phyloP scores from a whole-genome alignment of 2,113 vertebrate species.

The Crotalus helleri region DNA sequence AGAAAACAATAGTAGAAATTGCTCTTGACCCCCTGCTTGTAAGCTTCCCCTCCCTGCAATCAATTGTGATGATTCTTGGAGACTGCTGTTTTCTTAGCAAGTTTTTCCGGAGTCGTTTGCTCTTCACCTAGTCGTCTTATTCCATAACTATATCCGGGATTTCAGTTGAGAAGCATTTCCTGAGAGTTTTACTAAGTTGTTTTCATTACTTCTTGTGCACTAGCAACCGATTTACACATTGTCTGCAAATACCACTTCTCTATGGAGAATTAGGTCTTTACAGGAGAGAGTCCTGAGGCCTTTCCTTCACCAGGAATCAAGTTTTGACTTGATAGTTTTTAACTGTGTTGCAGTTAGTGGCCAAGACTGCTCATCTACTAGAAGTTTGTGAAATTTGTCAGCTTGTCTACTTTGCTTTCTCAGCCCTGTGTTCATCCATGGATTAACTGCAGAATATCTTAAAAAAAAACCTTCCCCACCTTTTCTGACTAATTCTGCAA shows the following conservation, averaged over 20 bases:
- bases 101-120: too few relatives aligned
- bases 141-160: not conserved
- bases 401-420: not conserved
- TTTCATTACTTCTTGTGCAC: not conserved
- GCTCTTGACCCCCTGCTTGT: not conserved
- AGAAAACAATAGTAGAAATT: not conserved
- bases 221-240: not conserved
- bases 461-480: not conserved
- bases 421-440: not conserved
- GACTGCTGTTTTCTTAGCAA: too few relatives aligned
- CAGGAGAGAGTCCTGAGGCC: not conserved
- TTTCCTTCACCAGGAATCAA: not conserved
- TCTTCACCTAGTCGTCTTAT: not conserved
- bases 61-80: not conserved
- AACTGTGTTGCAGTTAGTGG: not conserved
- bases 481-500: not conserved
- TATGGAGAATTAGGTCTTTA: not conserved
- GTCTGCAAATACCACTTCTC: not conserved
- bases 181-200: not conserved
- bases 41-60: not conserved
- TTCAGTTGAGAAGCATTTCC: not conserved
- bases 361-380: not conserved
- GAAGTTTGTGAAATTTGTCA: not conserved
- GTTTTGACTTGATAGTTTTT: not conserved
- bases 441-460: not conserved